Evolutionary conservation across 2,113 vertebrate genomes (phyloP), one percentile per base, ranked within the genome.

Genomic region (Lampris incognitus): DNA sequence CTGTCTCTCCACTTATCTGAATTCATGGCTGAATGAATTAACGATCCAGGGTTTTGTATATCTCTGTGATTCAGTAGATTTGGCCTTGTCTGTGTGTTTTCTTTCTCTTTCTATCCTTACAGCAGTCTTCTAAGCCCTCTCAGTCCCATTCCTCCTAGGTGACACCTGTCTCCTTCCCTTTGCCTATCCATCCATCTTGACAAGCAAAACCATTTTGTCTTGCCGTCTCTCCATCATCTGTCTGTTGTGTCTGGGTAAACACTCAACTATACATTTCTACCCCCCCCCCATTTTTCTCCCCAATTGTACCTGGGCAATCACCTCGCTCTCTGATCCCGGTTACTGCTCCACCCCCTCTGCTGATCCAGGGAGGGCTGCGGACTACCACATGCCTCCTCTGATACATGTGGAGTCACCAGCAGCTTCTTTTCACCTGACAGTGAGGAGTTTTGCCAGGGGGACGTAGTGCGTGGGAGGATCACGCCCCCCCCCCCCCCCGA

Each of bases 21-120:
- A 82, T 87, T 87, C 71, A 84, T 71, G 80, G 71, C 69, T 42
- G 71, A 82, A 82, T 69, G 82, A 83, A 81, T 88, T 83, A 86
- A 90, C 87, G 85, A 85, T 87, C 81, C 71, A 10, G 63, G 56
- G 73, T 69, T 74, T 67, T 75, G 60, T 74, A 24, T 24, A 24
- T 62, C 56, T 81, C 63, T 59, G 86, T 85, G 86, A 69, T 81
- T 84, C 75, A 61, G 9, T 9, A 11, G 58, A 60, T 41, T 10
- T 2, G 59, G 70, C 81, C 66, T 71, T 65, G 40, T 57, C 67
- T 9, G 63, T 69, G 67, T 50, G 3, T 86, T 85, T 77, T 37
- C 69, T 67, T 68, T 24, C 24, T 24, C 24, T 24, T 24, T 24
- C 24, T 24, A 24, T 24, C 24, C 24, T 24, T 50, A 74, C 78